phyloP scores from a whole-genome alignment of 2,888 invertebrate genomes.

The Aleiodes leptofemur region DNA sequence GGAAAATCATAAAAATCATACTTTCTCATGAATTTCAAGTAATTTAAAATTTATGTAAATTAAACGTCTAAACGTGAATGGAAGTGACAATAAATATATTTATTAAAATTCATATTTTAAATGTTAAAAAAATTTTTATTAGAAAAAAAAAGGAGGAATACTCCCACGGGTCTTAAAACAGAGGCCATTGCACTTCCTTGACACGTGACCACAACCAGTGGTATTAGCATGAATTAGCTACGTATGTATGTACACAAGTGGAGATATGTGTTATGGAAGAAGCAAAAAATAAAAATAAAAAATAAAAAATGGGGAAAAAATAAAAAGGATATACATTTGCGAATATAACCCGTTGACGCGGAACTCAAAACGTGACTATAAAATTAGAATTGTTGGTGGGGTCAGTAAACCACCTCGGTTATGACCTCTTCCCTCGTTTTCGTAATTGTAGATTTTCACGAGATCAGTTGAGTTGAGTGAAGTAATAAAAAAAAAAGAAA shows the following conservation, averaged over 20 bases:
- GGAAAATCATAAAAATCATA: too few relatives aligned
- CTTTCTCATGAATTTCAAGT: too few relatives aligned
- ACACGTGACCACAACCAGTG: conserved; percentile 59
- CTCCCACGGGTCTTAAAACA: conserved; percentile 37
- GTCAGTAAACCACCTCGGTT: conserved; percentile 34
- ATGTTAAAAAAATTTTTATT: not conserved
- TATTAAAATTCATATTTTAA: too few relatives aligned
- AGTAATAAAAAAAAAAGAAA: not conserved
- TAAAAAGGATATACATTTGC: conserved; percentile 34
- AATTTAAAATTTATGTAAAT: too few relatives aligned
- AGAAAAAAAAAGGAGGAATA: conserved; percentile 17
- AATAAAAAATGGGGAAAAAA: conserved; percentile 23
- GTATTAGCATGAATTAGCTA: conserved; percentile 69
- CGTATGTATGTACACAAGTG: conserved; percentile 41
- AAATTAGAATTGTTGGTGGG: conserved; percentile 29
- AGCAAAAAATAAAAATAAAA: conserved; percentile 11
- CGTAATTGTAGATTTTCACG: conserved; percentile 23
- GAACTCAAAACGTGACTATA: conserved; percentile 19
- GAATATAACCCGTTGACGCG: conserved; percentile 17
- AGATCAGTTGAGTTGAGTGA: too few relatives aligned
- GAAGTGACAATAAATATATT: too few relatives aligned
- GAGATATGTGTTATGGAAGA: conserved; percentile 30
- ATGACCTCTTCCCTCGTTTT: conserved; percentile 37
- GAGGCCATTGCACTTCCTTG: conserved; percentile 65
- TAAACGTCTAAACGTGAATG: too few relatives aligned